These are phyloP conservation scores for Xiphophorus hellerii DNA, from an alignment of 2,113 vertebrate species.

Conservation along the genomic window DNA sequence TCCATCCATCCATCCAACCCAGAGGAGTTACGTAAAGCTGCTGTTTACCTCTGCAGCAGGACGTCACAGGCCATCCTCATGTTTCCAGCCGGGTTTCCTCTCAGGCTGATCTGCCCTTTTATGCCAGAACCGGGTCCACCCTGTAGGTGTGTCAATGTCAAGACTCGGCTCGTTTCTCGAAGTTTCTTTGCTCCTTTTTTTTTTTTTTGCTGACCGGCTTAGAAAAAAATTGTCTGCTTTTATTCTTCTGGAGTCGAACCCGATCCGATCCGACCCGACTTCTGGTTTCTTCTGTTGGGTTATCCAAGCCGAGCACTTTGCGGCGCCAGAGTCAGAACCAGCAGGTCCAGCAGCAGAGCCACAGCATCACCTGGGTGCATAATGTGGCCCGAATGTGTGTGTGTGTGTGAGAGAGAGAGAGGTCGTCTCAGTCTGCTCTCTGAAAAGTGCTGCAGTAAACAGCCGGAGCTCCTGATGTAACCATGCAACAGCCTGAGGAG, in stretches of 20 bases:
- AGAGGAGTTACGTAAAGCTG: slow-evolving; percentile 45
- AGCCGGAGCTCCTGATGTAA: slow-evolving; percentile 80
- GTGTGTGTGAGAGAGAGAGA: slow-evolving; percentile 36
- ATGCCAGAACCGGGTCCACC: slow-evolving; percentile 32
- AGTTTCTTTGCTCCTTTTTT: slow-evolving; percentile 11
- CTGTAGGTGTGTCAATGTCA: slow-evolving; percentile 11
- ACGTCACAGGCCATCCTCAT: slow-evolving; percentile 88
- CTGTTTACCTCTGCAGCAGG: slow-evolving; percentile 88
- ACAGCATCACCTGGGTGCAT: slow-evolving; percentile 75
- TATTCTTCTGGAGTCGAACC: slow-evolving; percentile 10
- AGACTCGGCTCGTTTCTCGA: slow-evolving; percentile 19
- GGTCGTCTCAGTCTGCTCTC: slow-evolving; percentile 69
- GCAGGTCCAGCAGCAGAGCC: slow-evolving; percentile 66
- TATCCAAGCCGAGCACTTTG: slow-evolving; percentile 83
- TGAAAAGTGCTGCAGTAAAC: slow-evolving; percentile 86
- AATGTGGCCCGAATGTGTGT: slow-evolving; percentile 56
- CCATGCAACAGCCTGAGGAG: slow-evolving; percentile 53
- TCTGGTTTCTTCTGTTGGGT: slow-evolving; percentile 37
- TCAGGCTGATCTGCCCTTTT: slow-evolving; percentile 35
- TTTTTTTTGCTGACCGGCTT: background rate
- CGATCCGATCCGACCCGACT: slow-evolving; percentile 16
- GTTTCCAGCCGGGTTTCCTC: slow-evolving; percentile 51
- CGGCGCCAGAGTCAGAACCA: slow-evolving; percentile 75
- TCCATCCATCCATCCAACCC: slow-evolving; percentile 3
- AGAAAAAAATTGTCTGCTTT: background rate